Evolutionary conservation across 30 jellyfish, hydroid and myxozoan genomes (phyloP), one percentile per base, ranked within the genome.

Genomic region (Cassiopea andromeda): DNA sequence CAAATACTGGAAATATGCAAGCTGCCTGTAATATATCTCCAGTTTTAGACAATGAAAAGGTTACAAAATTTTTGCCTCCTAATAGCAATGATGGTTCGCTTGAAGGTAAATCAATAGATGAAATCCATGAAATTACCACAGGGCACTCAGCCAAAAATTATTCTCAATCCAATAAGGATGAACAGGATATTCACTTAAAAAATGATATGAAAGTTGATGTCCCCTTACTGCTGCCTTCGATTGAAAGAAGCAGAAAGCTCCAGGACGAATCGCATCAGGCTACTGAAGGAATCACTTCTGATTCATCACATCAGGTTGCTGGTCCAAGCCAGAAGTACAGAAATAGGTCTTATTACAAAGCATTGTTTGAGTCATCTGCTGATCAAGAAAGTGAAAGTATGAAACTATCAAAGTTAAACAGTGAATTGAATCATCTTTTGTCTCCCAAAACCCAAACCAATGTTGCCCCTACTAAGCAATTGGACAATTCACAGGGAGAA

Each of bases 301-400:
- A 27, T 27, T 27, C 38, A 7, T 70, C 15, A 2, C 49, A 27
- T 70, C 79, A 70, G 15, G 50, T 2, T 7, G 15, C 54, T 18
- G 79, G 38, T 10, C 7, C n/a, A 7, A 54, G 38, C 49, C 18
- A 43, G 38, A 70, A 27, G 15, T 70, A 75, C 44, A 73, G 97
- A 17, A 90, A 83, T 59, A 67, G 90, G 60, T 90, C 97, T 16
- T 90, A 82, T 77, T 83, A 76, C 69, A 82, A 83, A 60, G 97
- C 97, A 2, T 69, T 90, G 1, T 74, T 76, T 54, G 83, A 85
- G 17, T 75, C 50, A 44, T 46, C 94, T 13, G 46, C 73, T 19
- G 94, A 78, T 3, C 66, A 58, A 2, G 83, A 48, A 2, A 85
- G 47, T 44, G 76, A 61, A 8, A 74, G 72, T 44, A 48, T 44